Conservation (phyloP, 2,113 vertebrate genomes). For the Leuciscus idus region DNA sequence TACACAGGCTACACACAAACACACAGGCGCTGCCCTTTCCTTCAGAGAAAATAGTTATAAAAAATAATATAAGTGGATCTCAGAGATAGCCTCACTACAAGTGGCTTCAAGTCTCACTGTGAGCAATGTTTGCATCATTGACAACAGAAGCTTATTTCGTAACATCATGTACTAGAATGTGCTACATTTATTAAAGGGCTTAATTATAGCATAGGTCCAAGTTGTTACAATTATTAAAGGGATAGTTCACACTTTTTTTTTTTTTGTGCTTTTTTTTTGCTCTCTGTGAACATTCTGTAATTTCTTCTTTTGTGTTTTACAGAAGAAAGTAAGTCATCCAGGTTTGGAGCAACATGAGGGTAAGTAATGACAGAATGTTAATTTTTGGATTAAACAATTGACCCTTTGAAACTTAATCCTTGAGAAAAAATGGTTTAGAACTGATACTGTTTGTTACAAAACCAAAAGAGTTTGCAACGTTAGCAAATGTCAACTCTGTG, state of each 20-base stretch:
- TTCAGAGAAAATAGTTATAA: background rate
- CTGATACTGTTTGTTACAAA: slow-evolving; percentile 10
- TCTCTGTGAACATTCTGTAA: background rate
- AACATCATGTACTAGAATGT: slow-evolving; percentile 64
- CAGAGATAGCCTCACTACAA: background rate
- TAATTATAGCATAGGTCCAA: slow-evolving; percentile 35
- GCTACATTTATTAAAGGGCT: slow-evolving; percentile 64
- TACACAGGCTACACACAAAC: slow-evolving; percentile 25
- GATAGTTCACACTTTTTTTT: background rate
- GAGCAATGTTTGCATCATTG: slow-evolving; percentile 57
- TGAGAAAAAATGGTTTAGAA: background rate
- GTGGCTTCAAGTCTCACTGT: background rate
- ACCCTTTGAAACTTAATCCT: background rate
- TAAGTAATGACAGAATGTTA: background rate
- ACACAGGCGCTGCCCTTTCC: slow-evolving; percentile 41
- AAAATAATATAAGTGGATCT: background rate
- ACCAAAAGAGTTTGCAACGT: slow-evolving; percentile 17
- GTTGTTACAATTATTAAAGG: background rate
- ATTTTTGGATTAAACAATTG: background rate
- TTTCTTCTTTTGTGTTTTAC: no score
- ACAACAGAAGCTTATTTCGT: slow-evolving; percentile 57
- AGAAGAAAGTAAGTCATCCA: background rate
- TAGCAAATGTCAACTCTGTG: slow-evolving; percentile 49
- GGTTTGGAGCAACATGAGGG: background rate
- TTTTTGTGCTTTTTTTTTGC: no score